Evolutionary conservation across 2,888 invertebrate species (phyloP).

Genomic region (Lymantria monacha): DNA sequence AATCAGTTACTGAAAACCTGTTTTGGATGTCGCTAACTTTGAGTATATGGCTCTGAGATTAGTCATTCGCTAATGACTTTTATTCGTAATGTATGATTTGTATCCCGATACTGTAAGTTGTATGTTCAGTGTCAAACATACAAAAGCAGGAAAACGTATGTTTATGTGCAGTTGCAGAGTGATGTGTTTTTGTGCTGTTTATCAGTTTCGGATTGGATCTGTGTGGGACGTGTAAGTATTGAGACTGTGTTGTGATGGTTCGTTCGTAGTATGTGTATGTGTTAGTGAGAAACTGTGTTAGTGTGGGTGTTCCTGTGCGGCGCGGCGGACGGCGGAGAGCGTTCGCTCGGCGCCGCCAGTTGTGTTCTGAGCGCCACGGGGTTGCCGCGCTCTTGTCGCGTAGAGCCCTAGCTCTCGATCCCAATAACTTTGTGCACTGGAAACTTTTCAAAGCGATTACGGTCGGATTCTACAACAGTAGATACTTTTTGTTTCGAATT

Average conservation of each 20-base stretch:
- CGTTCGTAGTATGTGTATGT: slow-evolving; percentile 2
- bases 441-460: slow-evolving; percentile 76
- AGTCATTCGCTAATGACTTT: slow-evolving; percentile 29
- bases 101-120: slow-evolving; percentile 15
- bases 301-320: slow-evolving; percentile 35
- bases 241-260: slow-evolving; percentile 28
- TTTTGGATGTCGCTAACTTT: slow-evolving; percentile 21
- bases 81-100: slow-evolving; percentile 16
- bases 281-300: slow-evolving; percentile 36
- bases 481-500: slow-evolving; percentile 49
- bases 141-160: slow-evolving; percentile 44
- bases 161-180: slow-evolving; percentile 68
- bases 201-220: slow-evolving; percentile 60
- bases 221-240: slow-evolving; percentile 37
- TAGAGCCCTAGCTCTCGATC: slow-evolving; percentile 68
- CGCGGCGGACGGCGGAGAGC: slow-evolving; percentile 59
- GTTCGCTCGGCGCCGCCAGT: slow-evolving; percentile 65
- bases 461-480: slow-evolving; percentile 49
- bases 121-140: slow-evolving; percentile 26
- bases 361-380: slow-evolving; percentile 69
- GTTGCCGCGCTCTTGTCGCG: slow-evolving; percentile 65
- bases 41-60: slow-evolving; percentile 13
- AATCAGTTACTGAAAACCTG: slow-evolving; percentile 31
- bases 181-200: slow-evolving; percentile 74
- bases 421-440: slow-evolving; percentile 77